Evolutionary conservation across 2,888 invertebrate species (phyloP), one percentile per base, ranked within the genome.

Genomic region (Cordylochernes scorpioides): DNA sequence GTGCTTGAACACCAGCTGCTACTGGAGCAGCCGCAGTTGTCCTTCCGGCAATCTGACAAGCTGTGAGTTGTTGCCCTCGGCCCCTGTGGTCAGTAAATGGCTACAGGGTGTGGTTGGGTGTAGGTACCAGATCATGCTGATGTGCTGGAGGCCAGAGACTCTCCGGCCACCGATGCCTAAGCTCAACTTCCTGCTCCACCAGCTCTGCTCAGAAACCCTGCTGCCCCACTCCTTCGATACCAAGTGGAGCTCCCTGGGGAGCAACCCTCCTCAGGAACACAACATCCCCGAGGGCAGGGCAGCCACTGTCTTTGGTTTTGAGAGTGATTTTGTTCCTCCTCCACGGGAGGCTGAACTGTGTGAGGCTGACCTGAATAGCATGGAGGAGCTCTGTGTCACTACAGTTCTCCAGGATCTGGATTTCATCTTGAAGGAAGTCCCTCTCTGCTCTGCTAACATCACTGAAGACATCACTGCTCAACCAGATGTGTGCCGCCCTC

Each of bases 91-190:
- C n/a, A n/a, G n/a, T n/a, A n/a, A n/a, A n/a, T n/a, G n/a, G n/a
- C n/a, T n/a, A n/a, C n/a, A n/a, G n/a, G n/a, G n/a, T 22, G 12
- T 4, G 12, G 12, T 24, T 27, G 27, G 25, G 36, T 42, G 8
- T 51, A 71, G 70, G 42, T 68, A 65, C 51, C 65, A 67, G 52
- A 57, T 72, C 38, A 71, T 72, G 67, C 64, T 66, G 47, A 55
- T 66, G 28, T 72, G 72, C 48, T 72, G 71, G 70, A 44, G 47
- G 15, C 49, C 52, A 3, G 52, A 54, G 30, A 49, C 53, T 2
- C 34, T 46, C 16, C 49, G 65, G 24, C 61, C 62, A 1, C 48
- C 54, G 15, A 51, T 62, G 28, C 50, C 56, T n/a, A 60, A 63
- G 45, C 53, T 64, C 12, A 51, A 58, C 31, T 50, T 58, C 27